Base-by-base conservation (phyloP, 2,888 invertebrate genomes). In the Ophion costatus region DNA sequence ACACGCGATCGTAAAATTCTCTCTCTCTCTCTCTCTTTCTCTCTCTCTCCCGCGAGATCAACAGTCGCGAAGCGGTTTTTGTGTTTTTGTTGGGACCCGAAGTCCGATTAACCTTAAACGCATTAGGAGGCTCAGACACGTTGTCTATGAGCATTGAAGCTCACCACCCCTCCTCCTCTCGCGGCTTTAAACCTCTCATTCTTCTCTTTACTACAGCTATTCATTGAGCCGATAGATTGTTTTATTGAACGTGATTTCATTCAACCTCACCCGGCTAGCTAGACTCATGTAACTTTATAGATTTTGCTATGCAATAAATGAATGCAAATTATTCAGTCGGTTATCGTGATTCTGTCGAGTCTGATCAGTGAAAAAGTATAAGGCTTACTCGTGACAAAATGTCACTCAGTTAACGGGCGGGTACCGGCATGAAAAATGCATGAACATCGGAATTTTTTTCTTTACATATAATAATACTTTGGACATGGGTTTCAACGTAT, bases 81-180 rank as follows among this genome's bases (percentile, higher is more conserved):
- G 74, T 56, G 22, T 82, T 76, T 67, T 75, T 51, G 75, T 61
- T 73, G 45, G 33, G 70, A 64, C 63, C 69, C 7, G 74, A 51
- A 69, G 70, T 63, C 67, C 86, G 82, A 76, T 82, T 78, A 86
- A 81, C 71, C 56, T 80, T 87, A 86, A 87, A 74, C 73, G 82
- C 86, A 87, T 87, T 86, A 86, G n/a, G 17, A 64, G 81, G 75
- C 80, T 82, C 84, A 80, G 84, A 80, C 84, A 61, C 75, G 69
- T 69, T 63, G 80, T 22, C 42, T 38, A 42, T 17, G 38, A 73
- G 24, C 51, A 56, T 73, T 56, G 69, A 86, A 73, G 61, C 73
- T 73, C 42, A 7, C 33, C 73, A 14, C 9, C 10, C 2, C 66
- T 38, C 42, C n/a, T n/a, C n/a, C 1, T 33, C 38, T 57, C 17